Evolutionary conservation across 2,797 vertebrate species (phyloP).

Genomic region (Somateria mollissima): DNA sequence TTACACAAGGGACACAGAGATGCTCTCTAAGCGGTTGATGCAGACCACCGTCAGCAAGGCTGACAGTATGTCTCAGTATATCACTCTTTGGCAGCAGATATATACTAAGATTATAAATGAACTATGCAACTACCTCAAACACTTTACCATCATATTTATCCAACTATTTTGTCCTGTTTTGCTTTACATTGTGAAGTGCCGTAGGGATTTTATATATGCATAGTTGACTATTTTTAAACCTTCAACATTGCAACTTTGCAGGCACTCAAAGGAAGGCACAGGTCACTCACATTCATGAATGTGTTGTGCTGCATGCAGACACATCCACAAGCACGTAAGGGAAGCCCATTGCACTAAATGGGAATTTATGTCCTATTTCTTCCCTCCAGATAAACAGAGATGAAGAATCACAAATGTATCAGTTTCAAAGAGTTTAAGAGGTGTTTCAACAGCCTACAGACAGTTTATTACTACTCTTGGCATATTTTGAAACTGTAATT

Average conservation of each 20-base stretch:
- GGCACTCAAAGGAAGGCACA: neutral
- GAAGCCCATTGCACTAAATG: neutral
- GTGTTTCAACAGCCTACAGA: neutral
- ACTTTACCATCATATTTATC: neutral
- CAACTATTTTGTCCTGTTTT: neutral
- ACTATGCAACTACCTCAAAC: neutral
- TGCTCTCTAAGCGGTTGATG: neutral
- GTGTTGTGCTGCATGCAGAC: neutral
- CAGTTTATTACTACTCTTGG: neutral
- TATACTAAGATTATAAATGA: neutral
- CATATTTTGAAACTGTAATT: neutral
- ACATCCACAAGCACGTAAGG: neutral
- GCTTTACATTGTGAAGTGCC: neutral
- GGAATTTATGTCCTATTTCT: neutral
- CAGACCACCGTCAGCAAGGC: neutral
- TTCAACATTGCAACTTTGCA: neutral
- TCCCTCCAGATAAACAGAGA: neutral
- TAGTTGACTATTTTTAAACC: neutral
- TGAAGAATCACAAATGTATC: neutral
- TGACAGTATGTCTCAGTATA: too few relatives aligned
- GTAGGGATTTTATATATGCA: neutral
- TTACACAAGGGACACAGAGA: accelerated
- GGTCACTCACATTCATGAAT: neutral
- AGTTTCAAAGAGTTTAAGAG: neutral
- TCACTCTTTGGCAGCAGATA: neutral